Conservation (phyloP, 2,113 vertebrate genomes). For the Myotis lucifugus region DNA sequence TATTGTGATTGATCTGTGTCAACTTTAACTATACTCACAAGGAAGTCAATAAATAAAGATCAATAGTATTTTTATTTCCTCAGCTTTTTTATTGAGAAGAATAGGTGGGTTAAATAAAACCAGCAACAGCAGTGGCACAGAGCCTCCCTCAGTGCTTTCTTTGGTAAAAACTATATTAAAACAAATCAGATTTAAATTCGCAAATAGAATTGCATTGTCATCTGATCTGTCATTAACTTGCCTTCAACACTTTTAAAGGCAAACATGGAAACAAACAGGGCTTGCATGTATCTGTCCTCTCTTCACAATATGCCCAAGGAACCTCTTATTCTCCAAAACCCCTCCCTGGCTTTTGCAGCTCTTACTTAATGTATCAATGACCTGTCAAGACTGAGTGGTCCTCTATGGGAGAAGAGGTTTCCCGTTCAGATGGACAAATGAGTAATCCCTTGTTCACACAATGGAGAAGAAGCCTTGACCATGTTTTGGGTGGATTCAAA, state of each 20-base stretch:
- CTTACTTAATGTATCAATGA: background rate
- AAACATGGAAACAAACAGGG: constrained; percentile 39
- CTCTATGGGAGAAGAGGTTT: background rate
- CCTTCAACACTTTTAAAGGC: background rate
- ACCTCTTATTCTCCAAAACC: background rate
- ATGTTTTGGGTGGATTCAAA: background rate
- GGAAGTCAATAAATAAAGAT: constrained; percentile 95
- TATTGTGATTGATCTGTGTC: constrained; percentile 98
- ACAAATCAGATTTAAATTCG: constrained; percentile 54
- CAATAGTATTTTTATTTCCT: constrained; percentile 94
- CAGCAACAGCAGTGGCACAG: constrained; percentile 48
- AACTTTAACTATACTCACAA: constrained; percentile 95
- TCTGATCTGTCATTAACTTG: constrained; percentile 53
- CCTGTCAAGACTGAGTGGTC: background rate
- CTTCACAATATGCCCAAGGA: background rate
- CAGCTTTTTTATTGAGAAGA: constrained; percentile 92
- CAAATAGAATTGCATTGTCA: constrained; percentile 38
- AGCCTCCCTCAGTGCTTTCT: constrained; percentile 53
- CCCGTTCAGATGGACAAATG: background rate
- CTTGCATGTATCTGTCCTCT: background rate
- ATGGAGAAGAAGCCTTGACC: background rate
- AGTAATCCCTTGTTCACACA: background rate
- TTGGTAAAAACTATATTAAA: constrained; percentile 23
- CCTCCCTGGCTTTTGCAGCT: background rate
- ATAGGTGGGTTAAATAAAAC: constrained; percentile 90